Evolutionary conservation across 2,797 vertebrate species (phyloP), one percentile per base, ranked within the genome.

Genomic region (Melanotaenia pygmaea): DNA sequence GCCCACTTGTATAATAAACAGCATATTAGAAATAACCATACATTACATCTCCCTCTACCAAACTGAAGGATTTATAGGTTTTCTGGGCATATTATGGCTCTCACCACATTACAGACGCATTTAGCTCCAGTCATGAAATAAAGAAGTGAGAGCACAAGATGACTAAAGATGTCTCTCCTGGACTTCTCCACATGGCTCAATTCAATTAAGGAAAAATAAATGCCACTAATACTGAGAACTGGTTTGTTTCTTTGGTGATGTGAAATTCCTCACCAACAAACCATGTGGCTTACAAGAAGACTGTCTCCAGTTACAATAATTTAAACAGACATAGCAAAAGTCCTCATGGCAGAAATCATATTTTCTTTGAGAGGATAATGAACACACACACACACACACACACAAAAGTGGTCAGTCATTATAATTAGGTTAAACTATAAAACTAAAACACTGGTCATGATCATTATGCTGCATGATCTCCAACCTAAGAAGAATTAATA

Each of bases 1-100:
- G 24, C 69, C 88, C 79, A 65, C 88, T 80, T 92, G 90, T 93
- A 93, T 89, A 89, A 90, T 87, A 93, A 92, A 85, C 82, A 90
- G 66, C 62, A 69, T 40, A 43, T 72, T 89, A 70, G 74, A 80
- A 92, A 90, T 79, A 83, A 70, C 74, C 87, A 86, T 84, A 74
- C 60, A 79, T 86, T 84, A 88, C 59, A 78, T 64, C 59, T 68
- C 13, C 43, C 28, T 60, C 43, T 40, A 62, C 22, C 74, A 82
- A 67, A 66, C 61, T 63, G 64, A 59, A 54, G 16, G 7, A 70
- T 81, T 73, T 81, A 83, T 74, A 76, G 72, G 74, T 82, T 72
- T 82, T 74, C 71, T 83, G 86, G 77, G 73, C 68, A 60, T 81
- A 89, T 82, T 84, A 90, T 91, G 89, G 85, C 63, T 87, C 84